Evolutionary conservation across 2,113 vertebrate genomes (phyloP).

Genomic region (Xiphophorus hellerii): DNA sequence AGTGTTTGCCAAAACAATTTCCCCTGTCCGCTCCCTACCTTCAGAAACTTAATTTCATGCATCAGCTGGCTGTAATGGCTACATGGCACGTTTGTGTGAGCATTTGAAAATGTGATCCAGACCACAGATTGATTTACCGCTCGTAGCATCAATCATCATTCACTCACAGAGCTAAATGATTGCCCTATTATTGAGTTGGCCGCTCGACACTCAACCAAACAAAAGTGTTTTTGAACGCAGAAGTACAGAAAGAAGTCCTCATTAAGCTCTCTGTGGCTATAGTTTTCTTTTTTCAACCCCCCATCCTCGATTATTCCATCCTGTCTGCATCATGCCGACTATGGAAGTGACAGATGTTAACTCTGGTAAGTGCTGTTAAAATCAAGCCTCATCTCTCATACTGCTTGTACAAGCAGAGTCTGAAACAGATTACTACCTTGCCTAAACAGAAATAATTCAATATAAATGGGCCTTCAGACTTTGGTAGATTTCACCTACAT

Average conservation of each 20-base stretch:
- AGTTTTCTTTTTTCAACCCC: neutral
- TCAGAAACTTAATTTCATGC: slow-evolving; percentile 64
- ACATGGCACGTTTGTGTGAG: slow-evolving; percentile 11
- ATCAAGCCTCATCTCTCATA: neutral
- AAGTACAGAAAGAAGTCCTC: neutral
- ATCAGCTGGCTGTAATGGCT: slow-evolving; percentile 45
- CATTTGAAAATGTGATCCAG: slow-evolving; percentile 26
- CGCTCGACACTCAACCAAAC: neutral
- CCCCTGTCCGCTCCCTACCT: slow-evolving; percentile 7
- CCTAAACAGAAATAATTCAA: too few relatives aligned
- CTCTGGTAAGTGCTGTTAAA: neutral
- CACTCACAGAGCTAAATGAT: slow-evolving; percentile 24
- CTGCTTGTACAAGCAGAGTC: too few relatives aligned
- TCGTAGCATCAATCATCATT: slow-evolving; percentile 25
- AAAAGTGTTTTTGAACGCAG: neutral
- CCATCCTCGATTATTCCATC: neutral
- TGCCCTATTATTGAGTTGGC: slow-evolving; percentile 9
- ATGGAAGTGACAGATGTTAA: neutral
- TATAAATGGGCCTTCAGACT: too few relatives aligned
- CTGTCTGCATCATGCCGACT: neutral
- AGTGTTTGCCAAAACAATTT: slow-evolving; percentile 29
- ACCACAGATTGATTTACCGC: slow-evolving; percentile 21
- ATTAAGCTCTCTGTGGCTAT: neutral
- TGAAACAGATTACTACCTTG: too few relatives aligned
- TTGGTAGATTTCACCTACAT: too few relatives aligned